A percentile compares a stretch with the other conserved stretches of the same genome.
These are phyloP conservation scores for Acropora tenuis DNA, from an alignment of 64 coral and sea anemone genomes.

Conservation along the genomic window DNA sequence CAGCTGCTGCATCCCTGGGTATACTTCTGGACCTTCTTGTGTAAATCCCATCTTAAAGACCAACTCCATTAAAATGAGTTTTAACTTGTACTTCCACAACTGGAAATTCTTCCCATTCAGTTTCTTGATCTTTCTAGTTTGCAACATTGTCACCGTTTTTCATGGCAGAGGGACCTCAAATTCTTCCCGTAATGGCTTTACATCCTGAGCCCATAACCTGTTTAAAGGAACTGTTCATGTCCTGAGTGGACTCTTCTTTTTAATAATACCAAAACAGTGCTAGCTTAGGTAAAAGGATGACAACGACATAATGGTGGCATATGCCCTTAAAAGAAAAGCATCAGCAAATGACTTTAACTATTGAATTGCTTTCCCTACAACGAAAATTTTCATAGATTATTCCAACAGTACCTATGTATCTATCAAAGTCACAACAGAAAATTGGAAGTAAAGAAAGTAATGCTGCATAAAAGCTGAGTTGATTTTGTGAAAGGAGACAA, in stretches of 20 bases:
- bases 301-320: too few species aligned
- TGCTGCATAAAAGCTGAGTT: background rate
- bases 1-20: background rate
- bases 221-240: background rate
- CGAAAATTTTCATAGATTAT: too few species aligned
- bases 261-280: too few species aligned
- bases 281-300: too few species aligned
- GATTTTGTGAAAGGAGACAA: background rate
- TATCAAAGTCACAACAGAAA: too few species aligned
- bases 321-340: too few species aligned
- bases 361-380: too few species aligned
- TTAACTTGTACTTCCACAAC: conserved; percentile 58
- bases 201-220: conserved; percentile 56
- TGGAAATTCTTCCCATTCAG: conserved; percentile 58
- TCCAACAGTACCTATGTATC: too few species aligned
- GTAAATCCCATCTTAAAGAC: conserved; percentile 47
- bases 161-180: background rate
- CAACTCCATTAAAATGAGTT: conserved; percentile 51
- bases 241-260: too few species aligned
- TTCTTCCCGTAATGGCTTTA: background rate
- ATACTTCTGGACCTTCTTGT: conserved; percentile 33
- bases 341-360: too few species aligned
- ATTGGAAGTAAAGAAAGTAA: too few species aligned
- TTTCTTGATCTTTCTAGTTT: conserved; percentile 38
- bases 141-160: background rate